Percentiles rank a stretch among this genome's conserved stretches.
Conservation (phyloP, 2,888 invertebrate species). For the Sesia apiformis region DNA sequence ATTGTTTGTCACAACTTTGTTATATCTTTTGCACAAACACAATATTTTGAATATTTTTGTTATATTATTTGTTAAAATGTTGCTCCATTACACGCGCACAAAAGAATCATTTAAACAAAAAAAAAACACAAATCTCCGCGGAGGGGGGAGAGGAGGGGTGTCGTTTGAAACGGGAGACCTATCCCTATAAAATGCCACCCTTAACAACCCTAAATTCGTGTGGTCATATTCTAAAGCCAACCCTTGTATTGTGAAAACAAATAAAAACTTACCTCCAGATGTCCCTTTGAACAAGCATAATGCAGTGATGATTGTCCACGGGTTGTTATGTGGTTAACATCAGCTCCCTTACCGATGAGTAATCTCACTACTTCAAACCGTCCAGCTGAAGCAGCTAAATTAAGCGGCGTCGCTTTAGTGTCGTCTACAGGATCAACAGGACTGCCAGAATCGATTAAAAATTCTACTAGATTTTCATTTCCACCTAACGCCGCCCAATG, state of each 20-base stretch:
- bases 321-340: conserved; percentile 81
- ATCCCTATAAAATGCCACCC: too few species aligned
- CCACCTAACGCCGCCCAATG: conserved; percentile 89
- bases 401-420: conserved; percentile 83
- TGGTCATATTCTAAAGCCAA: too few species aligned
- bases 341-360: conserved; percentile 79
- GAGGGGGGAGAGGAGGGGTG: too few species aligned
- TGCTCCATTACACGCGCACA: too few species aligned
- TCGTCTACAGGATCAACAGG: conserved; percentile 83
- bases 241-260: not conserved
- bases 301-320: conserved; percentile 88
- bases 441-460: conserved; percentile 78
- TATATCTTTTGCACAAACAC: too few species aligned
- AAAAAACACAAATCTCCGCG: too few species aligned
- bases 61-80: too few species aligned
- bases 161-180: too few species aligned
- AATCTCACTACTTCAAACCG: conserved; percentile 78
- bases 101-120: too few species aligned
- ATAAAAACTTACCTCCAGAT: conserved; percentile 73
- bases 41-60: too few species aligned
- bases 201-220: too few species aligned
- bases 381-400: conserved; percentile 87
- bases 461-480: conserved; percentile 81
- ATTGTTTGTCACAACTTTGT: too few species aligned
- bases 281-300: conserved; percentile 90